A percentile compares a stretch with the other conserved stretches of the same genome.
phyloP scores from a whole-genome alignment of 2,113 vertebrate species.

The Fregetta grallaria region DNA sequence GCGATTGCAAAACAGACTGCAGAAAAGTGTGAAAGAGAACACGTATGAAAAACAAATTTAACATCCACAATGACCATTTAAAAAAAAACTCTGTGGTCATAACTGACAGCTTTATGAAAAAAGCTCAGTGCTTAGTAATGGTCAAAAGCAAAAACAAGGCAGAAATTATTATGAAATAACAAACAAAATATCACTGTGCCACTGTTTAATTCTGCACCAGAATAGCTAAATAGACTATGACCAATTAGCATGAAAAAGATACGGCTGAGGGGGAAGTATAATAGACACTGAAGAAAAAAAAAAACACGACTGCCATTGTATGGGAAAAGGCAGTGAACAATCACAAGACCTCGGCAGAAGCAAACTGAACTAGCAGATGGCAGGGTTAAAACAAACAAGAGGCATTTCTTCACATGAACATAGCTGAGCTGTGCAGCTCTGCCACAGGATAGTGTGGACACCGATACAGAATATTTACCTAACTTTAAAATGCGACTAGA shows the following conservation, averaged over 20 bases:
- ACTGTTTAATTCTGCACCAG: neutral
- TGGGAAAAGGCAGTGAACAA: too few species aligned
- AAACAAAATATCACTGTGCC: neutral
- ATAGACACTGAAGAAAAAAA: neutral
- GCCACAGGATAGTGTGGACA: accelerated
- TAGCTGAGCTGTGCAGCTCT: neutral
- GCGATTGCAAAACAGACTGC: neutral
- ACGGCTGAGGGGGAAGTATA: neutral
- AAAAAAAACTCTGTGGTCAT: neutral
- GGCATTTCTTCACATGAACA: neutral
- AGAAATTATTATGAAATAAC: neutral
- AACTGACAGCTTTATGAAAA: neutral
- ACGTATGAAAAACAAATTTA: neutral
- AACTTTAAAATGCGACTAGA: neutral
- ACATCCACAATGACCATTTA: neutral
- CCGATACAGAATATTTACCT: neutral
- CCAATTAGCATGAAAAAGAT: neutral
- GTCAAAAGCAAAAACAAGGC: neutral
- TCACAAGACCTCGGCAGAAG: neutral
- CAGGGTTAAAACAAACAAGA: neutral
- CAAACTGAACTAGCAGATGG: neutral
- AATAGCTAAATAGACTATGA: neutral
- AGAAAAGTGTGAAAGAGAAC: neutral
- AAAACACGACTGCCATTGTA: neutral
- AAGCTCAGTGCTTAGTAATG: neutral